phyloP scores from a whole-genome alignment of 2,113 vertebrate genomes.

The Alces alces region DNA sequence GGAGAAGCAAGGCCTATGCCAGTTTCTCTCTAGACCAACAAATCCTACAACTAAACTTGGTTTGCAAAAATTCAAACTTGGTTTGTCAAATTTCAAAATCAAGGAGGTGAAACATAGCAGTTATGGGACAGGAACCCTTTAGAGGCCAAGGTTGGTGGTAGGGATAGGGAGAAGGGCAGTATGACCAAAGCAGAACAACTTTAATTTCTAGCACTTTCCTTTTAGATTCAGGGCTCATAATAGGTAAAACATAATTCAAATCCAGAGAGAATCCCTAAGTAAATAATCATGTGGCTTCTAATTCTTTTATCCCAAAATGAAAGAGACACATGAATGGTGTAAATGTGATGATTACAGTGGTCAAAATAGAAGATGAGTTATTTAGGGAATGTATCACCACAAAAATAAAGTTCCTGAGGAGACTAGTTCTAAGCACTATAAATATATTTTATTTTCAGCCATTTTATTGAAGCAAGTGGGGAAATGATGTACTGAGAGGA shows the following conservation, averaged over 20 bases:
- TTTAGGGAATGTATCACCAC: neutral
- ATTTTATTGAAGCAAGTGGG: constrained; percentile 32
- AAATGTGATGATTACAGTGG: neutral
- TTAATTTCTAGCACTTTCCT: neutral
- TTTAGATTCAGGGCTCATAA: neutral
- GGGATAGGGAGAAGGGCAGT: neutral
- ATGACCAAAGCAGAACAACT: neutral
- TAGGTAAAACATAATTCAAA: neutral
- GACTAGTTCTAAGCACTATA: constrained; percentile 31
- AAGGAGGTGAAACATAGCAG: neutral
- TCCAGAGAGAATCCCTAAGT: neutral
- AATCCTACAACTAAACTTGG: neutral
- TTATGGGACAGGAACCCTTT: neutral
- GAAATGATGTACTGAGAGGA: neutral
- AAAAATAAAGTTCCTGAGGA: constrained; percentile 26
- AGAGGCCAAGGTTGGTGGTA: neutral
- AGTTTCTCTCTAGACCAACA: neutral
- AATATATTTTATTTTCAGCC: neutral
- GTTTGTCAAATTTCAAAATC: neutral
- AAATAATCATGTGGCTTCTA: neutral
- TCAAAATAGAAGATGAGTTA: neutral
- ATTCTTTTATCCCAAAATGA: neutral
- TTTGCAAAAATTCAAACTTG: neutral
- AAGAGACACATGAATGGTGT: neutral
- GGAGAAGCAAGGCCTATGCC: neutral